Evolutionary conservation across 1,140 invertebrate genomes (phyloP), one percentile per base, ranked within the genome.

Genomic region (Zaprionus davidi): DNA sequence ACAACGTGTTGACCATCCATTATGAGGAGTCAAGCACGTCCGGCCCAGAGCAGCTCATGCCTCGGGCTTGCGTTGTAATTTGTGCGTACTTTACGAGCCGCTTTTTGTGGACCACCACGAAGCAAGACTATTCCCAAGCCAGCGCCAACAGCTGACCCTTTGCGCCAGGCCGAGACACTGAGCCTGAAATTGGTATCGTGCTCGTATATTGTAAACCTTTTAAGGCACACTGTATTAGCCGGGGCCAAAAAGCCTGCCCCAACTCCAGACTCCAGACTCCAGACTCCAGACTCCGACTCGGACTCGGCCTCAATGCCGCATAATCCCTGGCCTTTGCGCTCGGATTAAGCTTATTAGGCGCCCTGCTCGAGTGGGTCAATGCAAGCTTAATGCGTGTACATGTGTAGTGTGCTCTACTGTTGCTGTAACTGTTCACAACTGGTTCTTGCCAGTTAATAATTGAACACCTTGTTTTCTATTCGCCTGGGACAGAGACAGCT

Each of bases 31-130:
- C 69, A 65, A 72, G 73, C 73, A 76, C 73, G 69, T 71, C 60
- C 69, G 55, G 60, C 34, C 20, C 68, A 63, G 59, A 63, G 41
- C 67, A 71, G 41, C 41, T 5, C 46, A 17, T 24, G 20, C 17
- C 62, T 66, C 34, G 13, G 58, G 57, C 64, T 17, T 17, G 36
- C 49, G 22, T 74, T 68, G 51, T 63, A 64, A 68, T 74, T 68
- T 77, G 75, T 77, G 75, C 75, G 71, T 77, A 77, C 71, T 77
- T 70, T 75, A 75, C 67, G 67, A 75, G 59, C 67, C 59, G 26
- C 72, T 15, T 36, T 60, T 68, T 60, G 57, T 66, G 22, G 38
- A 67, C 65, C 41, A 24, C 60, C 6, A 17, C 49, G 20, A 26
- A 56, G 24, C 17, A 20, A n/a, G 56, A 68, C 44, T 51, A 62